Evolutionary conservation across 1,140 invertebrate genomes (phyloP).

Genomic region (Sitobion miscanthi): DNA sequence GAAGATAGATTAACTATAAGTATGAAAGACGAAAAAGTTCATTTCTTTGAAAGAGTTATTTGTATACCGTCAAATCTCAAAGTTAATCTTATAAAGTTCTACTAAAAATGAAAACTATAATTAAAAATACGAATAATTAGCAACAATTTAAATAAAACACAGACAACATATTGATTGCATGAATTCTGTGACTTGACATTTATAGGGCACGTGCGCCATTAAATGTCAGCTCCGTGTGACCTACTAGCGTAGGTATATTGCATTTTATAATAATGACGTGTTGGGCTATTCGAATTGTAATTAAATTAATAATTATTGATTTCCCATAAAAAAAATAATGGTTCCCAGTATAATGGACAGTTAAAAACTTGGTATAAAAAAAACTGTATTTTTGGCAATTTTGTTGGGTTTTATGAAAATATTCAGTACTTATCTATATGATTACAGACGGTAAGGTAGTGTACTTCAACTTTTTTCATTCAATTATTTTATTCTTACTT

Average conservation of each 20-base stretch:
- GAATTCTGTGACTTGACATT: constrained; percentile 3
- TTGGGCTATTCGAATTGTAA: background rate
- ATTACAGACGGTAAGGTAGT: background rate
- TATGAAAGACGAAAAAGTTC: background rate
- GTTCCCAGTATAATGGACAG: background rate
- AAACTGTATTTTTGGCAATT: background rate
- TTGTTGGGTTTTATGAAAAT: background rate
- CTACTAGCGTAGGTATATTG: background rate
- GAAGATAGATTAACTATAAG: background rate
- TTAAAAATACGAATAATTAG: background rate
- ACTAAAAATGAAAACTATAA: background rate
- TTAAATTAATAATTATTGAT: constrained; percentile 26
- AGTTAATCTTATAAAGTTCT: background rate
- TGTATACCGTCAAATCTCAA: background rate
- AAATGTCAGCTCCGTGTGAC: constrained; percentile 4
- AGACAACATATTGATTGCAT: background rate
- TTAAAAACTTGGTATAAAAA: background rate
- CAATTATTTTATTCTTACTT: background rate
- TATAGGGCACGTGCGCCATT: background rate
- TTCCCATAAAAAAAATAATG: background rate
- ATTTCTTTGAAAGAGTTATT: background rate
- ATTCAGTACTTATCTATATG: background rate
- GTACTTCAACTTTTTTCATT: background rate
- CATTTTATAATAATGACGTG: background rate
- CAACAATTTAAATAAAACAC: background rate